phyloP scores from a whole-genome alignment of 2,113 vertebrate species.

The Seriola rivoliana region DNA sequence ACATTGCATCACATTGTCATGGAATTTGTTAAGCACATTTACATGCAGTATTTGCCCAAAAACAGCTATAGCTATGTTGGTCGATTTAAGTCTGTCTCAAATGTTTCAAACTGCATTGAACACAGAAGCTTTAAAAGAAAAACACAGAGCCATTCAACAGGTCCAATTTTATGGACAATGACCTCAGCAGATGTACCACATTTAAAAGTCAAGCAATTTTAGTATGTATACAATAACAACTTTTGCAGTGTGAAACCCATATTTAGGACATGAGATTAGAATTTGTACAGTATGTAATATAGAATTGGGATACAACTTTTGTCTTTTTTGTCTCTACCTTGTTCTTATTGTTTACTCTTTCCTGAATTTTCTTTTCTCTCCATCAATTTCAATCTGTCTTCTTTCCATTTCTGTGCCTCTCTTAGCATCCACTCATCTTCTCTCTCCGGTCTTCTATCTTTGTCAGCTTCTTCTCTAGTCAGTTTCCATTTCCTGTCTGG shows the following conservation, averaged over 20 bases:
- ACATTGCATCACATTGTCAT: too few species aligned
- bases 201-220: too few species aligned
- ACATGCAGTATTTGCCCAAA: background rate
- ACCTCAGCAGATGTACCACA: too few species aligned
- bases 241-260: background rate
- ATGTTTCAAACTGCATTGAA: too few species aligned
- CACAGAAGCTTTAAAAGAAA: too few species aligned
- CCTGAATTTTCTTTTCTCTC: constrained; percentile 24
- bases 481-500: constrained; percentile 55
- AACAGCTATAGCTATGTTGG: too few species aligned
- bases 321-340: constrained; percentile 17
- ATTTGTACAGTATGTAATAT: background rate
- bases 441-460: constrained; percentile 21
- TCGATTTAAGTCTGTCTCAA: too few species aligned
- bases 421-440: constrained; percentile 24
- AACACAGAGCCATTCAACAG: too few species aligned
- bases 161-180: too few species aligned
- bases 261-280: constrained; percentile 6
- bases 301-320: background rate
- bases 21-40: background rate
- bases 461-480: constrained; percentile 41
- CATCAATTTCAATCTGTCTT: constrained; percentile 35
- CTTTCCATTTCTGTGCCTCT: constrained; percentile 23
- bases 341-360: background rate
- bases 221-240: too few species aligned